phyloP scores from a whole-genome alignment of 1,140 invertebrate genomes.

The Drosophila grimshawi region DNA sequence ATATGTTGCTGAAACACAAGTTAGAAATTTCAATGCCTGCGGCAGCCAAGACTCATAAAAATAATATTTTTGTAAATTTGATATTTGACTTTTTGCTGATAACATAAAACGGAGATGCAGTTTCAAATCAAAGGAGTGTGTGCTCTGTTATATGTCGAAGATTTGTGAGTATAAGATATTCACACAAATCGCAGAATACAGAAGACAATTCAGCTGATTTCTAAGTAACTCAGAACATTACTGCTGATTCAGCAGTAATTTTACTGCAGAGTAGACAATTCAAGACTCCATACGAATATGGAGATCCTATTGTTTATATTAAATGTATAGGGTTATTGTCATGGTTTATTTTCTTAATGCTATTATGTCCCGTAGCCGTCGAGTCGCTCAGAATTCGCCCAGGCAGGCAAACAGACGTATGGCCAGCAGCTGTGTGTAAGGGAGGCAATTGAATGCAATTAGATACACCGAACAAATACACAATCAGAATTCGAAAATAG shows the following conservation, averaged over 20 bases:
- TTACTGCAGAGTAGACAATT: too few relatives aligned
- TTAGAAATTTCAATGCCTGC: neutral
- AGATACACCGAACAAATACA: neutral
- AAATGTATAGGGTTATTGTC: neutral
- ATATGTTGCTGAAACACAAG: neutral
- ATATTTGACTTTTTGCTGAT: neutral
- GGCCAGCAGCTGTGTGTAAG: constrained; percentile 83
- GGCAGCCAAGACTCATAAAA: neutral
- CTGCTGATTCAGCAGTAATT: too few relatives aligned
- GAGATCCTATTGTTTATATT: neutral
- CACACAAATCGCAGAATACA: too few relatives aligned
- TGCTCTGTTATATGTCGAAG: neutral
- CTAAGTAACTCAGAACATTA: too few relatives aligned
- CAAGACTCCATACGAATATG: too few relatives aligned
- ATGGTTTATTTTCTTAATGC: neutral
- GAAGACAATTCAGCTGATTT: too few relatives aligned
- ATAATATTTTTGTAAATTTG: neutral
- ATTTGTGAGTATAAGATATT: too few relatives aligned
- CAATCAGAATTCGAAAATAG: neutral
- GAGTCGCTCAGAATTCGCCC: constrained; percentile 78
- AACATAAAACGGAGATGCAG: too few relatives aligned
- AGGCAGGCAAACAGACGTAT: constrained; percentile 87
- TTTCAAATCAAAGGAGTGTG: too few relatives aligned
- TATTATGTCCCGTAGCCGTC: neutral
- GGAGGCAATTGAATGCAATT: neutral